Percentiles rank a stretch among this genome's conserved stretches.
These are phyloP conservation scores for Varanus salvator DNA, from an alignment of 2,113 vertebrate species.

Conservation along the genomic window DNA sequence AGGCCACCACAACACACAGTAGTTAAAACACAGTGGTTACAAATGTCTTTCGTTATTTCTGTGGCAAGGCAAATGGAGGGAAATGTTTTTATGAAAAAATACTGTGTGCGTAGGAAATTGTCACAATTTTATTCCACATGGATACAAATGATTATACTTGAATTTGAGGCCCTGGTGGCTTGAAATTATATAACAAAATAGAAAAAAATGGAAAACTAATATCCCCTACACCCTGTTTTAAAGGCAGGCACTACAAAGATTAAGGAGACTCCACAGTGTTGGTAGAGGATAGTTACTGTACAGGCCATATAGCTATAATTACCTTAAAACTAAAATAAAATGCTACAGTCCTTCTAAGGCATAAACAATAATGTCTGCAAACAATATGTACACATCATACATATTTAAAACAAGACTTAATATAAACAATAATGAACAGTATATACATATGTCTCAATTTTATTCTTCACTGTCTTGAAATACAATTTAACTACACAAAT, in stretches of 20 bases:
- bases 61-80: constrained; percentile 92
- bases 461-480: constrained; percentile 84
- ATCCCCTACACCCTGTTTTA: constrained; percentile 99
- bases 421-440: constrained; percentile 99
- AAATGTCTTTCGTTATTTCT: constrained; percentile 90
- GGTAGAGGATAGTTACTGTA: constrained; percentile 99
- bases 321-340: constrained; percentile 98
- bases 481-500: constrained; percentile 89
- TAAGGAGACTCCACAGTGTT: constrained; percentile 99
- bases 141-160: constrained; percentile 89
- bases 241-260: constrained; percentile 99
- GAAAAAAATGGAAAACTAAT: constrained; percentile 92
- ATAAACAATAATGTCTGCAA: constrained; percentile 99
- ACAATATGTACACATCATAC: constrained; percentile 99
- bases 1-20: constrained; percentile 95
- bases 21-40: constrained; percentile 99
- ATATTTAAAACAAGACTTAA: constrained; percentile 99
- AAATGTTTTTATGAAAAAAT: constrained; percentile 92
- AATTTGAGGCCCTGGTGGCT: constrained; percentile 93
- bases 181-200: constrained; percentile 93
- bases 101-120: constrained; percentile 86
- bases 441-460: constrained; percentile 92
- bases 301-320: constrained; percentile 93
- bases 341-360: constrained; percentile 99
- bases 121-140: constrained; percentile 86